Conservation (phyloP, 2,113 vertebrate species). For the Brienomyrus brachyistius region DNA sequence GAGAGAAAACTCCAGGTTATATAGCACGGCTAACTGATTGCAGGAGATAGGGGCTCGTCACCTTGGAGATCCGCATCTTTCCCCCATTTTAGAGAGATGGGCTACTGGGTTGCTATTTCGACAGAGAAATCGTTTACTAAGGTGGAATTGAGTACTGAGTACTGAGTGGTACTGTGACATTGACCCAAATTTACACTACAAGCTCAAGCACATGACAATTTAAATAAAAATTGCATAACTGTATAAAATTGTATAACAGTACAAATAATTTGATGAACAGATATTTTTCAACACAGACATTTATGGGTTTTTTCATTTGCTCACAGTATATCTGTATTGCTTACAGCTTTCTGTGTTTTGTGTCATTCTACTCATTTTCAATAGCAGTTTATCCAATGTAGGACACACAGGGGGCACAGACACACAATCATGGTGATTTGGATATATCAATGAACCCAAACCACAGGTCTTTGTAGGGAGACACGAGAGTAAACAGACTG, state of each 20-base stretch:
- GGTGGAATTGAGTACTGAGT: not conserved
- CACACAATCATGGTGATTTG: not conserved
- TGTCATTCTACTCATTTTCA: not conserved
- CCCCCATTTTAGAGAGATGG: not conserved
- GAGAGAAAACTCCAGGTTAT: not conserved
- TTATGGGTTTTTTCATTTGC: not conserved
- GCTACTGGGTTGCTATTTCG: not conserved
- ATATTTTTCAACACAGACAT: not conserved
- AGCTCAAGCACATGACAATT: not conserved
- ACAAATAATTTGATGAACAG: not conserved
- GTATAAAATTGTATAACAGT: not conserved
- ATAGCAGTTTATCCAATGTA: not conserved
- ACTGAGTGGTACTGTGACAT: not conserved
- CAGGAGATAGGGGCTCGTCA: not conserved
- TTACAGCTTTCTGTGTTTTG: not conserved
- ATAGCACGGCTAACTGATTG: not conserved
- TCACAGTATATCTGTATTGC: not conserved
- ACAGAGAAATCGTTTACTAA: not conserved
- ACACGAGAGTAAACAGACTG: not conserved
- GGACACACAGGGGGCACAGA: not conserved
- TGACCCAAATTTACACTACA: not conserved
- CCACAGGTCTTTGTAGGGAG: not conserved
- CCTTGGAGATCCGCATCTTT: not conserved
- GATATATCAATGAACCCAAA: not conserved
- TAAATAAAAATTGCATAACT: not conserved